Evolutionary conservation across 2,888 invertebrate genomes (phyloP).

Genomic region (Cheilosia urbana): DNA sequence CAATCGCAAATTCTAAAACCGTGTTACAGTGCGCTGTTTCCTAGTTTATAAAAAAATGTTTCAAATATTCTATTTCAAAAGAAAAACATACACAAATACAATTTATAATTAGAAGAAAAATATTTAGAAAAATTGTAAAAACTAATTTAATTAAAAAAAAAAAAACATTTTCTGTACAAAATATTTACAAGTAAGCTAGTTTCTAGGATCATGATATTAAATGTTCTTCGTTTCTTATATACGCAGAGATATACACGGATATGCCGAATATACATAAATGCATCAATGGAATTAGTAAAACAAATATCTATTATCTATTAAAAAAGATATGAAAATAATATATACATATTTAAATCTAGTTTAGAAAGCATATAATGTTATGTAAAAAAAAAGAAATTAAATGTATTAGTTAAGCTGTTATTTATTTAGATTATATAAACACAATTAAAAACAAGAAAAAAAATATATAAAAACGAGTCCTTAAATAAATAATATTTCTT

Average conservation of each 20-base stretch:
- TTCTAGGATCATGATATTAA: conserved; percentile 79
- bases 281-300: conserved; percentile 49
- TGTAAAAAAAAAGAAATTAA: conserved; percentile 55
- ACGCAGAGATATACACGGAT: conserved; percentile 35
- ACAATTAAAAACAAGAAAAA: conserved; percentile 29
- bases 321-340: not conserved
- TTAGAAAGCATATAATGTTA: conserved; percentile 65
- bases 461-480: conserved; percentile 60
- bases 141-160: conserved; percentile 60
- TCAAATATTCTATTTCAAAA: conserved; percentile 67
- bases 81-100: conserved; percentile 14
- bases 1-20: conserved; percentile 64
- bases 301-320: conserved; percentile 26
- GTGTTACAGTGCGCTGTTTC: conserved; percentile 49
- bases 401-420: conserved; percentile 63
- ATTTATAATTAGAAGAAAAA: conserved; percentile 56
- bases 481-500: conserved; percentile 67
- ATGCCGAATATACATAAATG: conserved; percentile 24
- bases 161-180: conserved; percentile 67
- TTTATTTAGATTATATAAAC: conserved; percentile 55
- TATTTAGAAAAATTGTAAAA: conserved; percentile 67
- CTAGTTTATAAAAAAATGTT: conserved; percentile 46
- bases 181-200: conserved; percentile 68
- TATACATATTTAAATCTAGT: conserved; percentile 61
- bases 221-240: conserved; percentile 61